These are phyloP conservation scores for Nyctibius grandis DNA, from an alignment of 2,797 vertebrate genomes.

Conservation along the genomic window DNA sequence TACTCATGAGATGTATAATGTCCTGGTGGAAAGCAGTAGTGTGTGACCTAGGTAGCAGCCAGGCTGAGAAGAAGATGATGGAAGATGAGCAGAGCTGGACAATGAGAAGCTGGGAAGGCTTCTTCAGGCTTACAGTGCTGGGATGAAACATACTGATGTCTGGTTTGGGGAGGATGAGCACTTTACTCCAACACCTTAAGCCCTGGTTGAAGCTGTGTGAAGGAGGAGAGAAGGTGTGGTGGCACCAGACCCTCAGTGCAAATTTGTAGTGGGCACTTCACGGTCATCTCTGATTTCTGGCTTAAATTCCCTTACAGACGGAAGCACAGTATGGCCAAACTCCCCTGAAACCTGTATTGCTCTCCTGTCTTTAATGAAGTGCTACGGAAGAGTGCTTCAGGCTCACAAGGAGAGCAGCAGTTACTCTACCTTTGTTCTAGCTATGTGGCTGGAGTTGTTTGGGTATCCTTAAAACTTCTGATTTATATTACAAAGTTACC, in stretches of 20 bases:
- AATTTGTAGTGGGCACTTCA: neutral
- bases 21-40: neutral
- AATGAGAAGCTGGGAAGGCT: neutral
- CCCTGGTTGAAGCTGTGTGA: neutral
- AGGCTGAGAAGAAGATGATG: neutral
- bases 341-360: neutral
- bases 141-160: neutral
- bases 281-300: neutral
- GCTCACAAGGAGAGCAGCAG: neutral
- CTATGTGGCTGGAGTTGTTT: neutral
- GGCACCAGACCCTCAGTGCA: neutral
- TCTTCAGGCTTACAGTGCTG: neutral
- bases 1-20: neutral
- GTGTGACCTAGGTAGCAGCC: accelerated
- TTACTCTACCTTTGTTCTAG: neutral
- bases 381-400: neutral
- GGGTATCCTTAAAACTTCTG: neutral
- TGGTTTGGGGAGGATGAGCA: neutral
- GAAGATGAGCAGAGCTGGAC: neutral
- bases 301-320: neutral
- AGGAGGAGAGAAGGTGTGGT: neutral
- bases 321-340: neutral
- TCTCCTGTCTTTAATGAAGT: neutral
- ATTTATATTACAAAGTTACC: neutral
- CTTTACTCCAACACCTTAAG: neutral